Evolutionary conservation across 2,113 vertebrate genomes (phyloP).

Genomic region (Monarcha castaneiventris): DNA sequence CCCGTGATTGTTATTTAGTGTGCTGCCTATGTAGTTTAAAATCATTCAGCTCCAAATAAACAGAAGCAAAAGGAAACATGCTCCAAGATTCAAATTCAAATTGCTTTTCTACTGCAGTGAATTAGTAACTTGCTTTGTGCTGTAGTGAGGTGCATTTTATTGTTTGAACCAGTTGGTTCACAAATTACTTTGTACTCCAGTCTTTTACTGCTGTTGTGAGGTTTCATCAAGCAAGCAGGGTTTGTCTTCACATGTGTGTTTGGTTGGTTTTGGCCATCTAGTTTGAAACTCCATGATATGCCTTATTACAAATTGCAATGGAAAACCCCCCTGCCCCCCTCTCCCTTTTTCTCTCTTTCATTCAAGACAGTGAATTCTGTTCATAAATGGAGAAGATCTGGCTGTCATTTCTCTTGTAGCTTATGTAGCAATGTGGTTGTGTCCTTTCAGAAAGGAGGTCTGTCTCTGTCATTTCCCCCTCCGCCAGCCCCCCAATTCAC

Average conservation of each 20-base stretch:
- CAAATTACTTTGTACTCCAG: background rate
- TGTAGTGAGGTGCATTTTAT: background rate
- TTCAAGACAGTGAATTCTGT: background rate
- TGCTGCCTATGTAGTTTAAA: background rate
- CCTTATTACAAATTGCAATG: background rate
- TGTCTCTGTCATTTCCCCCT: accelerated
- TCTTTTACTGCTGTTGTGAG: background rate
- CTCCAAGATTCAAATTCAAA: background rate
- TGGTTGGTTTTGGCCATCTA: background rate
- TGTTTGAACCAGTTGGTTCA: background rate
- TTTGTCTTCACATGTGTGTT: background rate
- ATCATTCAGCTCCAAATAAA: background rate
- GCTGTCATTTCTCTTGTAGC: background rate
- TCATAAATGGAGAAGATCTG: background rate
- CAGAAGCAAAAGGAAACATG: background rate
- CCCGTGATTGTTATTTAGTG: background rate
- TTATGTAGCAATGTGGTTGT: background rate
- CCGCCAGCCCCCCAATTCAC: accelerated
- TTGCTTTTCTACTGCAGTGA: background rate
- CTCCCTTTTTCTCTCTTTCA: background rate
- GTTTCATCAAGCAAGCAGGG: background rate
- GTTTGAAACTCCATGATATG: background rate
- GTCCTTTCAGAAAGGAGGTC: background rate
- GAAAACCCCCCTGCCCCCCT: background rate
- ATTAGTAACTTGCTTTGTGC: conserved; percentile 3